A percentile compares a stretch with the other conserved stretches of the same genome.
phyloP scores from a whole-genome alignment of 1,140 invertebrate species.

The Lepidurus apus region DNA sequence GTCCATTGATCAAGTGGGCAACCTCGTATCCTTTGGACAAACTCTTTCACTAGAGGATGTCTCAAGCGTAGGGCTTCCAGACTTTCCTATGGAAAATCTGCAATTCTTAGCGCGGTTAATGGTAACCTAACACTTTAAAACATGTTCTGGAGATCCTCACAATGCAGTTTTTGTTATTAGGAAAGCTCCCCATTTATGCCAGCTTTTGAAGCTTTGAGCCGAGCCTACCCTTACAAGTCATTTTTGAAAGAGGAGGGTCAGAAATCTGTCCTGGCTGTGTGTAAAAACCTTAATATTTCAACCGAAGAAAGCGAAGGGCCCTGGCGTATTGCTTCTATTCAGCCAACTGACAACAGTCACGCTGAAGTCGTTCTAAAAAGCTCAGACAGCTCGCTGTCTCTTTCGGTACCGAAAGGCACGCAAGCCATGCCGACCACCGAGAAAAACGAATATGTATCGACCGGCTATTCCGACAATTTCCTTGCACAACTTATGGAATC shows the following conservation, averaged over 20 bases:
- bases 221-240: not conserved
- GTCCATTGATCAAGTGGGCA: constrained; percentile 35
- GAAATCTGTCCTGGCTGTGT: not conserved
- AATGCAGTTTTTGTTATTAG: not conserved
- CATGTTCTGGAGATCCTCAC: too few species aligned
- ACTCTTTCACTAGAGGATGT: constrained; percentile 30
- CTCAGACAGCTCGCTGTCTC: not conserved
- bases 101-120: constrained; percentile 60
- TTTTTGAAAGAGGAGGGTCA: not conserved
- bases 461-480: constrained; percentile 72
- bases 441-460: constrained; percentile 56
- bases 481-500: constrained; percentile 70
- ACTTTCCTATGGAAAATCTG: constrained; percentile 86
- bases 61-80: constrained; percentile 63
- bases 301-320: not conserved
- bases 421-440: not conserved
- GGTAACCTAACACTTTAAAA: constrained; percentile 50
- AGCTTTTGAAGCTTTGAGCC: not conserved
- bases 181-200: not conserved
- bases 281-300: not conserved
- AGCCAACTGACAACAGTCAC: not conserved
- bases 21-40: constrained; percentile 37
- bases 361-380: not conserved
- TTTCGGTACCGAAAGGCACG: not conserved
- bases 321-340: not conserved